These are phyloP conservation scores for Aphaenogaster rudis DNA, from an alignment of 1,140 invertebrate species.

Conservation along the genomic window DNA sequence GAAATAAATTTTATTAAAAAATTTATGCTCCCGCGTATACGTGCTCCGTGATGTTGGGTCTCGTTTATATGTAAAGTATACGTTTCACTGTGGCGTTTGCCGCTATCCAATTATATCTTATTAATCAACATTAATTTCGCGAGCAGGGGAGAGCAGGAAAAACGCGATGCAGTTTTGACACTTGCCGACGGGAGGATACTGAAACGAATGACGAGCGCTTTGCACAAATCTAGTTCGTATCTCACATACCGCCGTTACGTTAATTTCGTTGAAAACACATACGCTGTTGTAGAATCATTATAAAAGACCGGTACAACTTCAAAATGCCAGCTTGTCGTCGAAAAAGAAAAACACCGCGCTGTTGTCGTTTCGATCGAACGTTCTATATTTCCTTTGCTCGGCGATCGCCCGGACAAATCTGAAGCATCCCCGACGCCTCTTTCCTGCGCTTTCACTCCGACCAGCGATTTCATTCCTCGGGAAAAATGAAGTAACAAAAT, in stretches of 20 bases:
- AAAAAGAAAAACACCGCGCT: neutral
- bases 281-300: neutral
- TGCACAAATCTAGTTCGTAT: neutral
- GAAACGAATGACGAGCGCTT: neutral
- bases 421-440: constrained; percentile 52
- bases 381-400: constrained; percentile 60
- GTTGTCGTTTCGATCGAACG: constrained; percentile 37
- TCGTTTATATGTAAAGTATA: constrained; percentile 51
- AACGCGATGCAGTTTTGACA: neutral
- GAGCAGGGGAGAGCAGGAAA: constrained; percentile 5
- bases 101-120: constrained; percentile 59
- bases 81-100: constrained; percentile 39
- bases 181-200: neutral
- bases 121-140: constrained; percentile 56
- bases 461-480: constrained; percentile 68
- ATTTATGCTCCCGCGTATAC: constrained; percentile 32
- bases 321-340: neutral
- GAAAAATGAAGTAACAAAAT: constrained; percentile 78
- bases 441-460: constrained; percentile 33
- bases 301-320: neutral
- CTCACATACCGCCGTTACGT: neutral
- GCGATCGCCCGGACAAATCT: constrained; percentile 54
- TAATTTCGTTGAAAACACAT: constrained; percentile 18
- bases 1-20: constrained; percentile 65
- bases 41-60: neutral